A percentile compares a stretch with the other conserved stretches of the same genome.
Conservation (phyloP, 2,888 invertebrate species). For the Epirrhoe alternata region DNA sequence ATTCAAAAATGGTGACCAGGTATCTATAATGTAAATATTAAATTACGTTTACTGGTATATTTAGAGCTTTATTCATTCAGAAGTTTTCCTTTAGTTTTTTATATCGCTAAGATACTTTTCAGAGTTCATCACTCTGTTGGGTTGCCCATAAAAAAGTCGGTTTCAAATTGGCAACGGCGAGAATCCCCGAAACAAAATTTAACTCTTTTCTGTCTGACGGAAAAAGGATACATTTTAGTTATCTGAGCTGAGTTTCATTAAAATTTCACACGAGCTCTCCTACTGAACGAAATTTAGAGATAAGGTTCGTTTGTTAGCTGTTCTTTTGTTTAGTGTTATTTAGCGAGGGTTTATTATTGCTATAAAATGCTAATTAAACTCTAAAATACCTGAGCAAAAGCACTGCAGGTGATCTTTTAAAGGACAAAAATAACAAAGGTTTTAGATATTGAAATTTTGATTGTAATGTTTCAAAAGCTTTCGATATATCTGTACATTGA, state of each 20-base stretch:
- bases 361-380: conserved; percentile 21
- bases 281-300: conserved; percentile 47
- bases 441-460: neutral
- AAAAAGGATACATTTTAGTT: conserved; percentile 48
- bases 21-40: neutral
- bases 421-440: neutral
- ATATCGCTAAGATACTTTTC: neutral
- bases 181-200: conserved; percentile 27
- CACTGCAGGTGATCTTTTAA: neutral
- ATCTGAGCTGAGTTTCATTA: conserved; percentile 47
- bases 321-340: conserved; percentile 50
- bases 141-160: conserved; percentile 9
- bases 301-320: conserved; percentile 45
- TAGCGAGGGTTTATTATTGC: conserved; percentile 32
- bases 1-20: too few species aligned
- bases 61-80: neutral
- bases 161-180: conserved; percentile 25
- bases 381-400: neutral
- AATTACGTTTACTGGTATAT: neutral
- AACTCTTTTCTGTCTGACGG: conserved; percentile 37
- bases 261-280: conserved; percentile 47
- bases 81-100: neutral
- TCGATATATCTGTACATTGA: too few species aligned
- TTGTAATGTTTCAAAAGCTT: too few species aligned
- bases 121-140: conserved; percentile 7